phyloP scores from a whole-genome alignment of 2,797 vertebrate species.

The Helarctos malayanus region DNA sequence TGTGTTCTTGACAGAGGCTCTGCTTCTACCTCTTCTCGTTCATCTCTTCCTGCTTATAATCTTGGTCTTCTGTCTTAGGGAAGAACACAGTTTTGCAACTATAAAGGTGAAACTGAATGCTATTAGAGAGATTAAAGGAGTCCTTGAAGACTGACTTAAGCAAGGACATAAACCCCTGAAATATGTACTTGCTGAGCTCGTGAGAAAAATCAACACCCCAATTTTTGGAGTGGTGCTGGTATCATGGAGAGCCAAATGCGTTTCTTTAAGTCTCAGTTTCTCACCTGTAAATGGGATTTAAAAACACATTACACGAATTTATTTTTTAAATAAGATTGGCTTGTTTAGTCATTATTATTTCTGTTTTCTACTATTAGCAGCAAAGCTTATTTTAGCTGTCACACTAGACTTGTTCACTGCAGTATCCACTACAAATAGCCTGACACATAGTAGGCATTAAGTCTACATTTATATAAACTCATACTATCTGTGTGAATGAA shows the following conservation, averaged over 20 bases:
- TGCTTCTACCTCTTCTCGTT: neutral
- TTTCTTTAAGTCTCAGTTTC: neutral
- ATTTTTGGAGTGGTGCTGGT: neutral
- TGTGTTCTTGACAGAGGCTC: neutral
- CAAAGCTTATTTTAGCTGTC: constrained; percentile 34
- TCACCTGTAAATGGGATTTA: neutral
- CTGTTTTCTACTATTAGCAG: neutral
- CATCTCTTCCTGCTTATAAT: neutral
- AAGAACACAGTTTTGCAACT: neutral
- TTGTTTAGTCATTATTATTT: constrained; percentile 6
- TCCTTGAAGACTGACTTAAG: neutral
- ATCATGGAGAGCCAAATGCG: neutral
- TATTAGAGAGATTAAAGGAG: neutral
- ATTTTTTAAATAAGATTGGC: neutral
- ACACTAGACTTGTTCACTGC: neutral
- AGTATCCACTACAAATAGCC: neutral
- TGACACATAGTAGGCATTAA: constrained; percentile 3
- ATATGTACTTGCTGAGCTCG: neutral
- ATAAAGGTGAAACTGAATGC: neutral
- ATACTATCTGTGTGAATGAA: neutral
- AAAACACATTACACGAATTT: neutral
- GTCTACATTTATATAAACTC: neutral
- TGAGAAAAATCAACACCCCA: neutral
- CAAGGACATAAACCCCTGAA: neutral
- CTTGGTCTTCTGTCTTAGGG: neutral